Evolutionary conservation across 1,140 invertebrate genomes (phyloP), one percentile per base, ranked within the genome.

Genomic region (Euura saliciscinereae): DNA sequence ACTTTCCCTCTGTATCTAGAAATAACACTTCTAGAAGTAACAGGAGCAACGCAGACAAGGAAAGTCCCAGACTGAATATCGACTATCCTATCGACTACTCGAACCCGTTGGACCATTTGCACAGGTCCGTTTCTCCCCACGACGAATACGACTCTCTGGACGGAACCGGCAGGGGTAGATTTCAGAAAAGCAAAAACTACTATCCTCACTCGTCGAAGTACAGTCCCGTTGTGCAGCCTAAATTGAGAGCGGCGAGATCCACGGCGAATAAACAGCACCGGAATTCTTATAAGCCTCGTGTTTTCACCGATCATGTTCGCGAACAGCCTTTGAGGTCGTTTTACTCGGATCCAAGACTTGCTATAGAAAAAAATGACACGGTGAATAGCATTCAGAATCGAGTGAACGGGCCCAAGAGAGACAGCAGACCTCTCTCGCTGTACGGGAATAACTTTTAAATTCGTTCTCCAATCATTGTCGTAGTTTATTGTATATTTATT

Each of bases 271-370:
- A 69, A 43, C 65, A 76, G 13, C 76, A 77, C 46, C 76, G 79
- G 74, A 78, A 75, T 72, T 77, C 78, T 8, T 78, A 74, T 44
- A 81, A 80, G 68, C 82, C 82, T 5, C 72, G 84, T 70, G 44
- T 85, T 42, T 83, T 82, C 44, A 83, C 80, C 43, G 84, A 85
- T 72, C 77, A 83, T 46, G 76, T 85, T 3, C 80, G 84, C 65
- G 83, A 85, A 51, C 80, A 82, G 10, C 78, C 82, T 1, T 74
- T 85, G 13, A 78, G 83, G 51, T 83, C 84, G 2, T 85, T 81
- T 73, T 80, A 85, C 45, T 85, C 84, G 10, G 84, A 85, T 73
- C 84, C 84, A 11, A 79, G 81, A 75, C 74, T 85, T 45, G 80
- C 82, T 44, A 70, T 78, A 7, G 82, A 83, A 43, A 68, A 71